Conservation (phyloP, 2,888 invertebrate genomes). For the Eurois occulta region DNA sequence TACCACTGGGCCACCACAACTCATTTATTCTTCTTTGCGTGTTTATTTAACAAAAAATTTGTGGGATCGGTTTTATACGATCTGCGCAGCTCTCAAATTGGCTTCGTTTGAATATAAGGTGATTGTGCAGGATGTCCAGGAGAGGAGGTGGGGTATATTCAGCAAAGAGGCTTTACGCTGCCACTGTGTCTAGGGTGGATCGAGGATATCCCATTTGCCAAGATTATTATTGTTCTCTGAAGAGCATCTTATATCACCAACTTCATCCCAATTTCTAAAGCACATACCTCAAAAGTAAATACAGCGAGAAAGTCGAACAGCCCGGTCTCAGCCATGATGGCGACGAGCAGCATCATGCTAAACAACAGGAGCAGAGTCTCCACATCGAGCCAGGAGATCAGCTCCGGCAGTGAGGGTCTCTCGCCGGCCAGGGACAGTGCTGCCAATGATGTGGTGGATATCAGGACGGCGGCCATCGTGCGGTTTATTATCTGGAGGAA, state of each 20-base stretch:
- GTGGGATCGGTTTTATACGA: neutral
- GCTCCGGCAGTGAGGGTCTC: slow-evolving; percentile 93
- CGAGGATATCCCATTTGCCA: too few relatives aligned
- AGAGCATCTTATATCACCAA: too few relatives aligned
- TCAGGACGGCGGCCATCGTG: slow-evolving; percentile 95
- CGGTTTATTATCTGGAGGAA: slow-evolving; percentile 93
- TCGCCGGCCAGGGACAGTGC: slow-evolving; percentile 93
- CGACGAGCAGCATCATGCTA: slow-evolving; percentile 97
- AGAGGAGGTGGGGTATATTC: too few relatives aligned
- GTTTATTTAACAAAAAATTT: neutral
- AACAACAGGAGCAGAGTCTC: slow-evolving; percentile 95
- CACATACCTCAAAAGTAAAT: slow-evolving; percentile 92
- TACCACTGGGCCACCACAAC: too few relatives aligned
- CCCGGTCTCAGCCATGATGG: slow-evolving; percentile 96
- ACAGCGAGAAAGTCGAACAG: slow-evolving; percentile 96
- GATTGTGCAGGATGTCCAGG: too few relatives aligned
- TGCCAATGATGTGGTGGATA: slow-evolving; percentile 94
- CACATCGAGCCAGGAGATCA: slow-evolving; percentile 96
- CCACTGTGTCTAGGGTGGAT: too few relatives aligned
- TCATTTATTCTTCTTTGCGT: too few relatives aligned
- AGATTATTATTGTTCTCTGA: too few relatives aligned
- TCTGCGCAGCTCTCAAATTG: neutral
- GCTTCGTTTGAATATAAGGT: neutral
- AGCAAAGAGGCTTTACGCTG: too few relatives aligned
- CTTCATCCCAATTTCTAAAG: neutral